These are phyloP conservation scores for Apotomis betuletana DNA, from an alignment of 2,888 invertebrate genomes.

Conservation along the genomic window DNA sequence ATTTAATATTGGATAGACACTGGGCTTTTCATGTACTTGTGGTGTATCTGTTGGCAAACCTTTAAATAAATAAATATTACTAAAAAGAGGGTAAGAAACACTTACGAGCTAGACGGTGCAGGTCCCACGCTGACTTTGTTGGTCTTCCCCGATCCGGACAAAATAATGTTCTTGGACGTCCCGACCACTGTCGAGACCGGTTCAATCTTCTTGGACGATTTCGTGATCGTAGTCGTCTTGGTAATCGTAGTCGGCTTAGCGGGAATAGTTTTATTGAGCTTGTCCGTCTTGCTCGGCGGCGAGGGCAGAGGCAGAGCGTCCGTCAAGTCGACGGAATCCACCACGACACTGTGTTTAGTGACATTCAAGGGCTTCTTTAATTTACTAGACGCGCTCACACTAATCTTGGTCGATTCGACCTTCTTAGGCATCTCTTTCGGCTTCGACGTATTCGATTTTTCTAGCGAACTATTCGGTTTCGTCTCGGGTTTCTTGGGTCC, in stretches of 20 bases:
- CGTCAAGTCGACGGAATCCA: conserved; percentile 43
- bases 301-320: conserved; percentile 10
- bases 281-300: conserved; percentile 25
- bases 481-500: conserved; percentile 6
- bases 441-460: neutral
- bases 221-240: neutral
- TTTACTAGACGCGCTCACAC: neutral
- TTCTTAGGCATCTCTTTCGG: neutral
- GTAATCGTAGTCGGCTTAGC: neutral
- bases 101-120: conserved; percentile 31
- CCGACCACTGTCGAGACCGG: conserved; percentile 39
- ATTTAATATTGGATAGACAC: too few relatives aligned
- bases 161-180: conserved; percentile 53
- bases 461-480: neutral
- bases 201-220: conserved; percentile 15
- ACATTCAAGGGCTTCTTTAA: conserved; percentile 3
- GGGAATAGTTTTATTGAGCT: neutral
- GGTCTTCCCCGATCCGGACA: conserved; percentile 46
- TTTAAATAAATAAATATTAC: too few relatives aligned
- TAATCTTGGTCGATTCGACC: neutral
- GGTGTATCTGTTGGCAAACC: too few relatives aligned
- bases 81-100: neutral
- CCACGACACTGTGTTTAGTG: neutral
- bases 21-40: too few relatives aligned
- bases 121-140: conserved; percentile 8